Conservation (phyloP, 2,113 vertebrate genomes). For the Psophia crepitans region DNA sequence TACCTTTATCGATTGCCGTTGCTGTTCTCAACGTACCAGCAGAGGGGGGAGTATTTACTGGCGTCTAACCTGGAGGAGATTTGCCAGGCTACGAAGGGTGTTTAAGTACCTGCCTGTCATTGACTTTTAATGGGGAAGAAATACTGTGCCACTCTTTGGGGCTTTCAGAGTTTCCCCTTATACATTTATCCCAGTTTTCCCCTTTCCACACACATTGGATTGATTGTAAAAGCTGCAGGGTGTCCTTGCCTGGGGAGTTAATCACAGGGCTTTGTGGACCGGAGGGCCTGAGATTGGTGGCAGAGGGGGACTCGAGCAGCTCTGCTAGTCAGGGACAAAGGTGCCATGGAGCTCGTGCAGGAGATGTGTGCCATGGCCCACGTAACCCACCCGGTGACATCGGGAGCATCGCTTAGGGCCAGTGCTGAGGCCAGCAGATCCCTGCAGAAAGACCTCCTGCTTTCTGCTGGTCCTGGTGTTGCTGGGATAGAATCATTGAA, state of each 20-base stretch:
- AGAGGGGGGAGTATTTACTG: neutral
- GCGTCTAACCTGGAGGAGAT: neutral
- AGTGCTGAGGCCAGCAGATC: neutral
- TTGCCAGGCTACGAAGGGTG: accelerated
- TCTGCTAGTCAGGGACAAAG: accelerated
- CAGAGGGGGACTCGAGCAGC: neutral
- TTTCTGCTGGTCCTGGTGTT: no score
- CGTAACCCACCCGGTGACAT: accelerated
- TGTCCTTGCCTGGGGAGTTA: neutral
- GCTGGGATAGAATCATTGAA: no score
- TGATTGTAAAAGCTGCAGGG: neutral
- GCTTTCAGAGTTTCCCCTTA: neutral
- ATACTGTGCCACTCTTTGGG: neutral
- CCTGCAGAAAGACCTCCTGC: neutral
- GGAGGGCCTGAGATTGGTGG: neutral
- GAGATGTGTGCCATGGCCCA: accelerated
- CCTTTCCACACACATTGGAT: neutral
- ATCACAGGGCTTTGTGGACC: neutral
- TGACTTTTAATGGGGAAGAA: neutral
- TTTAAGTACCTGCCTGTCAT: neutral
- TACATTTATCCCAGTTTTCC: no score
- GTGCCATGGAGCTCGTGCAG: accelerated
- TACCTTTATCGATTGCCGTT: neutral
- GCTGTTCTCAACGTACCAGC: neutral
- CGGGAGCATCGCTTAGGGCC: accelerated